Evolutionary conservation across 2,888 invertebrate species (phyloP).

Genomic region (Amphipyra tragopoginis): DNA sequence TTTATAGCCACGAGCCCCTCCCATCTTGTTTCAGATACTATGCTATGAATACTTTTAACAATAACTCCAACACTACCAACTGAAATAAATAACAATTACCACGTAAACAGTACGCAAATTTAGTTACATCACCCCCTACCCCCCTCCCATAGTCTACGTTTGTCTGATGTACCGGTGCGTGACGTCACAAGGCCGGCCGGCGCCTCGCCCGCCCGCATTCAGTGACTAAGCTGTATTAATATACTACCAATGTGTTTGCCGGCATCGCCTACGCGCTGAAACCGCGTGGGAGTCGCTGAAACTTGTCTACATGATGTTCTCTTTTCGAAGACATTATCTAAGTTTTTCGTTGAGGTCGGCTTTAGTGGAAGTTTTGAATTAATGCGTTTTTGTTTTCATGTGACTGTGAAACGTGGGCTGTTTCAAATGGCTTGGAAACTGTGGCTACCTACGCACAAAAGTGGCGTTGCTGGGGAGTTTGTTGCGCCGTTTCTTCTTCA

Average conservation of each 20-base stretch:
- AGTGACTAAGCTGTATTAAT: constrained; percentile 72
- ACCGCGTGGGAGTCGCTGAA: constrained; percentile 69
- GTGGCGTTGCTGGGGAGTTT: too few species aligned
- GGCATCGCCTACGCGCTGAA: constrained; percentile 71
- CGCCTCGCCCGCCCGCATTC: constrained; percentile 57
- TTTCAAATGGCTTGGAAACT: not conserved
- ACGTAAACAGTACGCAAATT: constrained; percentile 44
- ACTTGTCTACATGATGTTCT: constrained; percentile 61
- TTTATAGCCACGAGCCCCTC: too few species aligned
- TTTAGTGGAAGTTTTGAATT: constrained; percentile 10
- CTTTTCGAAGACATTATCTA: constrained; percentile 27
- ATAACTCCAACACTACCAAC: not conserved
- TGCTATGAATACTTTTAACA: not conserved
- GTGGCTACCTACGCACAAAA: too few species aligned
- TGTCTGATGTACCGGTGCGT: constrained; percentile 41
- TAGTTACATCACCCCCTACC: constrained; percentile 12
- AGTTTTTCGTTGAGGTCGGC: constrained; percentile 11
- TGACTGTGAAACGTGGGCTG: not conserved
- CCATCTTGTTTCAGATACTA: too few species aligned
- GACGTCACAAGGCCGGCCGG: constrained; percentile 60
- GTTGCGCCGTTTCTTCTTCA: too few species aligned
- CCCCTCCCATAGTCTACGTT: constrained; percentile 18
- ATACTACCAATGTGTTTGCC: constrained; percentile 68
- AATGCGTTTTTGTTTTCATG: constrained; percentile 27
- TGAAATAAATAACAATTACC: constrained; percentile 37